These are phyloP conservation scores for Iguana delicatissima DNA, from an alignment of 2,797 vertebrate species.

Conservation along the genomic window DNA sequence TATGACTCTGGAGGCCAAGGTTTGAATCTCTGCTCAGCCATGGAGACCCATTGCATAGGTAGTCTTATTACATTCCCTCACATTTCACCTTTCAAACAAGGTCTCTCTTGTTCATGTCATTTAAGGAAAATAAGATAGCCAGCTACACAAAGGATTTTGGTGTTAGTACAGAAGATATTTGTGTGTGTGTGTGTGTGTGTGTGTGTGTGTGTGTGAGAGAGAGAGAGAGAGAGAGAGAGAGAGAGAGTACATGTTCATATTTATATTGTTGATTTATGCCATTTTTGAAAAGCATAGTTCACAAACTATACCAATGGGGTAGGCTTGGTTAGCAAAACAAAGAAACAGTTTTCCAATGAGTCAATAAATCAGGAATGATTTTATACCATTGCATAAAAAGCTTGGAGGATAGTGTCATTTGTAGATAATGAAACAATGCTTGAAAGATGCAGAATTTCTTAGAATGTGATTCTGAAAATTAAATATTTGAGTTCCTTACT, in stretches of 20 bases:
- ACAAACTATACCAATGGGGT: neutral
- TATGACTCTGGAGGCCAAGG: no score
- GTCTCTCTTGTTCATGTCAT: neutral
- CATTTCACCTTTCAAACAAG: neutral
- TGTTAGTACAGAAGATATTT: neutral
- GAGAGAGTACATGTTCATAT: neutral
- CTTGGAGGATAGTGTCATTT: neutral
- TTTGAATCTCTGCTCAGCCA: no score
- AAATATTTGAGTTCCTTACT: constrained; percentile 30
- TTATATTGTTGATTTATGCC: neutral
- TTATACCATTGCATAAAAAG: neutral
- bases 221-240: no score
- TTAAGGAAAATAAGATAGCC: neutral
- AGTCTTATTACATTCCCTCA: neutral
- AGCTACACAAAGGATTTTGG: neutral
- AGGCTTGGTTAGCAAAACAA: neutral
- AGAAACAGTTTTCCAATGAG: neutral
- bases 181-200: no score
- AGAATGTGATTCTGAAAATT: constrained; percentile 24
- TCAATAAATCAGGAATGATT: neutral
- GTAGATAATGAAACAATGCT: constrained; percentile 2
- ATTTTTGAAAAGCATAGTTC: neutral
- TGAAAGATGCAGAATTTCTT: constrained; percentile 26
- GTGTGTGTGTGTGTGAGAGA: no score
- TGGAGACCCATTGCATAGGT: neutral